Base-by-base conservation (phyloP, 2,113 vertebrate genomes). In the Sapayoa aenigma region DNA sequence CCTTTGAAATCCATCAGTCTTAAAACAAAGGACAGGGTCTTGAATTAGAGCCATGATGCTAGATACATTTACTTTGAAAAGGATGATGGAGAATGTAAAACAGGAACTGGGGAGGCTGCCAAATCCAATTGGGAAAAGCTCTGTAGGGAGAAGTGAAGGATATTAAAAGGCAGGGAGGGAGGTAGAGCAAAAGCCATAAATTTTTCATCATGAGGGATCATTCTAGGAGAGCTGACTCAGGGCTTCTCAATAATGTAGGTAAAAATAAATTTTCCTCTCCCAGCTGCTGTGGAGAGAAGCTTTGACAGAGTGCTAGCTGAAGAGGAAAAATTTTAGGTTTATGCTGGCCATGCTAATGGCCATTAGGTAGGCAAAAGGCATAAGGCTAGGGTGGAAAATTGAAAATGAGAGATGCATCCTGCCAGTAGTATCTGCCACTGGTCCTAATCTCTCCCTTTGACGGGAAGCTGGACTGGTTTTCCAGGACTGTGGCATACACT, bases 181-280 rank as follows among this genome's bases (percentile, higher is more conserved):
- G 55, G 52, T 73, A 89, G 52, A 67, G 35, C 73, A 81, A 84
- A 90, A 90, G 52, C 60, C 11, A 9, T 93, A 78, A 35, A 93
- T 95, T 92, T 96, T 95, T 93, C 83, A 94, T 92, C 76, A 75
- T 78, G 89, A 96, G 44, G 56, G 47, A 95, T 95, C 60, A n/a
- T 84, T 93, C 76, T 67, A 89, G 47, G 65, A 78, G 68, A 93
- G 86, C 92, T 97, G 95, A 96, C 86, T 96, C 80, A 92, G 93
- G 72, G 33, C 35, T 96, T 94, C 89, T 96, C 60, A 63, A 30
- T 35, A 90, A 44, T 28, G 27, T 47, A 90, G 93, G 56, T 68
- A 92, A 90, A 96, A 90, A 89, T 93, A 92, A 95, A 94, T 96
- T 62, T 74, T 86, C 27, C 56, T 86, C 24, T 90, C 80, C 35